Evolutionary conservation across 2,797 vertebrate genomes (phyloP).

Genomic region (Scarus forsteni): DNA sequence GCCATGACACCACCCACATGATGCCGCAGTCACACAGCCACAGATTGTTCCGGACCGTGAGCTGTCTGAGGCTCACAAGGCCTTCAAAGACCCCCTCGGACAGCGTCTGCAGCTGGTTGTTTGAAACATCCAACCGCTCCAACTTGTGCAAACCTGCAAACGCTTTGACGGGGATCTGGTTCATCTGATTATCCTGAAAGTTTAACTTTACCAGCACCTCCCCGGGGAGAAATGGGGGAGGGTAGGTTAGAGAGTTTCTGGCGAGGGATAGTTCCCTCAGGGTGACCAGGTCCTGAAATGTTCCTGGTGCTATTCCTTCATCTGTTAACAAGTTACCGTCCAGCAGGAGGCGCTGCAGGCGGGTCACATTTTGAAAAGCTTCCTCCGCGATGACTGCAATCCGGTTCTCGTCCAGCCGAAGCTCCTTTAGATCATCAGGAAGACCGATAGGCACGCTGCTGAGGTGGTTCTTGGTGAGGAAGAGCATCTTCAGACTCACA

Average conservation of each 20-base stretch:
- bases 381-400: slow-evolving; percentile 93
- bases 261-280: slow-evolving; percentile 94
- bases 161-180: slow-evolving; percentile 88
- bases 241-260: slow-evolving; percentile 91
- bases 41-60: slow-evolving; percentile 95
- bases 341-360: slow-evolving; percentile 90
- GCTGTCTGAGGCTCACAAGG: slow-evolving; percentile 90
- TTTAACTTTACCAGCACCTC: slow-evolving; percentile 90
- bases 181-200: slow-evolving; percentile 96
- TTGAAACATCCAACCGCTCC: slow-evolving; percentile 93
- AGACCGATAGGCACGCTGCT: slow-evolving; percentile 96
- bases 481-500: slow-evolving; percentile 91
- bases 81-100: slow-evolving; percentile 91
- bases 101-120: slow-evolving; percentile 92
- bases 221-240: slow-evolving; percentile 90
- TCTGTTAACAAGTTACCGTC: slow-evolving; percentile 95
- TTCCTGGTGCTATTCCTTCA: slow-evolving; percentile 90
- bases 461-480: slow-evolving; percentile 95
- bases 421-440: slow-evolving; percentile 90
- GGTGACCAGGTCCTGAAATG: slow-evolving; percentile 90
- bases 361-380: slow-evolving; percentile 92
- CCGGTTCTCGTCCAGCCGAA: slow-evolving; percentile 93
- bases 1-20: slow-evolving; percentile 94
- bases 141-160: slow-evolving; percentile 90
- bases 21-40: slow-evolving; percentile 96